phyloP scores from a whole-genome alignment of 2,888 invertebrate genomes.

The Pristionchus fissidentatus region DNA sequence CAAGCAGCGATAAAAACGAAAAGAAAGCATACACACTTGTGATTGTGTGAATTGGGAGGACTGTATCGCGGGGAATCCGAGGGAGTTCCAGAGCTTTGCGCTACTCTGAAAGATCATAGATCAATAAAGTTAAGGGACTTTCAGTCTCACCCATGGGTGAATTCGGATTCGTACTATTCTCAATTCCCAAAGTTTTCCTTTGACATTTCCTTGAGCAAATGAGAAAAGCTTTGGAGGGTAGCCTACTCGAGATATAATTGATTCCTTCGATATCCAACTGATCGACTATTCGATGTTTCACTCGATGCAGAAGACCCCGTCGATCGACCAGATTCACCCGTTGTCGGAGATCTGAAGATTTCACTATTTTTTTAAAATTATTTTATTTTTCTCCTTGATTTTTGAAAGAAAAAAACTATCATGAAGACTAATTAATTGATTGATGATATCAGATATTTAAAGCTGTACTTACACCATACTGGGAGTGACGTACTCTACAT shows the following conservation, averaged over 20 bases:
- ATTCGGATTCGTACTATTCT: neutral
- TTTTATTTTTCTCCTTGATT: too few species aligned
- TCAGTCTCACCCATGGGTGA: neutral
- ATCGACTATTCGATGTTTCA: constrained; percentile 9
- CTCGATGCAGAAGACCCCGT: neutral
- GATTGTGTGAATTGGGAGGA: neutral
- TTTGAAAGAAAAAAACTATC: neutral
- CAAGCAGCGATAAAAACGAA: too few species aligned
- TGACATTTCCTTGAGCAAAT: neutral
- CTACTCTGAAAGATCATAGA: constrained; percentile 12
- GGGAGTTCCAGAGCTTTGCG: neutral
- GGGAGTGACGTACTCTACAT: neutral
- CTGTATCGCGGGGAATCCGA: constrained; percentile 3
- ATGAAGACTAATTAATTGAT: neutral
- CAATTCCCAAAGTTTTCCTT: neutral
- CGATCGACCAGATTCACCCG: constrained; percentile 2
- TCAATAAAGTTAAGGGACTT: neutral
- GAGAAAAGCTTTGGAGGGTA: neutral
- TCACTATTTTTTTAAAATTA: neutral
- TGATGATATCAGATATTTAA: neutral
- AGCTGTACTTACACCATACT: neutral
- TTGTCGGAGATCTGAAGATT: neutral
- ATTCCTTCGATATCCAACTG: neutral
- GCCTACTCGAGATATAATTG: constrained; percentile 4
- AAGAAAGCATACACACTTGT: neutral